Base-by-base conservation (phyloP, 53 echinoderm and acorn worm genomes). In the Patiria pectinifera region DNA sequence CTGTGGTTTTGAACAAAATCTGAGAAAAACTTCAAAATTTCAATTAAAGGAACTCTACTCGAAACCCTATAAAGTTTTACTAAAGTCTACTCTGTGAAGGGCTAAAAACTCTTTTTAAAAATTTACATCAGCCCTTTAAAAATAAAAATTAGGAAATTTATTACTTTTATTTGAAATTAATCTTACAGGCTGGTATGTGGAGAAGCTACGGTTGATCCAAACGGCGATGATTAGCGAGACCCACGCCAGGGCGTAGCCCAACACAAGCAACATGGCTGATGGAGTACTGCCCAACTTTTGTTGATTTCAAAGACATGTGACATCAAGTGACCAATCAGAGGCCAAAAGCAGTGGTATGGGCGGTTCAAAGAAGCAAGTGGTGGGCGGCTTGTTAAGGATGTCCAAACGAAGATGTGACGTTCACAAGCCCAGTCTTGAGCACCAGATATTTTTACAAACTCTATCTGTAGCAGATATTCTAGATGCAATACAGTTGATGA, bases 141-240 rank as follows among this genome's bases (percentile, higher is more conserved):
- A 15, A 66, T 5, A 66, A 66, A 13, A 18, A 18, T 0, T 0
- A 18, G 10, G 19, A 13, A 44, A 35, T 78, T 3, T 9, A 78
- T 45, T 43, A 45, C 3, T 61, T 81, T 81, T 62, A 62, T 10
- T 45, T 22, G 82, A 47, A 59, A 15, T 24, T 10, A 21, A 44
- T 45, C 90, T 90, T 90, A 90, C 90, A n/a, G 90, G 90, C 45
- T 18, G 90, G 63, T 35, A 69, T 18, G 81, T 22, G 0, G 82
- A 90, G 82, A 97, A 92, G 62, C 96, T 96, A 82, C 88, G 94
- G 48, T 94, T 95, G 24, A 97, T 97, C 97, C 97, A 97, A 70
- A 97, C 77, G 76, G 95, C 95, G 6, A 95, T 93, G 15, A 97
- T 85, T 8, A 95, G 89, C 0, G 96, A 95, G 91, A 91, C 95